Base-by-base conservation (phyloP, 2,797 vertebrate genomes). In the Microctenopoma lineatum region DNA sequence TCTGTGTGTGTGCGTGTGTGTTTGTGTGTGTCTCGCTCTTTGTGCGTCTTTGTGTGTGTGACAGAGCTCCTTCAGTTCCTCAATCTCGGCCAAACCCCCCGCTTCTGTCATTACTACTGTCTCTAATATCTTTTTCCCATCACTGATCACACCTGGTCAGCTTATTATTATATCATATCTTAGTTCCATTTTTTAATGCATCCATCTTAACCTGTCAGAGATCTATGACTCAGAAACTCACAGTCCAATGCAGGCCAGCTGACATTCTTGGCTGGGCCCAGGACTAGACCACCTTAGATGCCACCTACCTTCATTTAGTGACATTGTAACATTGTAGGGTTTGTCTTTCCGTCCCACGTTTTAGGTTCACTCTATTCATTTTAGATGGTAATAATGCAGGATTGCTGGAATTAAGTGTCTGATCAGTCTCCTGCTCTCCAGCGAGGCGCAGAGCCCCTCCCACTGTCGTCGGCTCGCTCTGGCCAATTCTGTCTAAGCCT, bases 141-240 rank as follows among this genome's bases (percentile, higher is more conserved):
- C 52, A 41, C 68, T 79, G 64, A 84, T 89, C 80, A 47, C 70
- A 83, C 71, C 65, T 77, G 79, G 81, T 85, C 86, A 64, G 48
- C 58, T 80, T 60, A 63, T 70, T 65, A 78, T 87, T 85, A 60
- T 79, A 69, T 86, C 42, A 83, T 84, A 82, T 80, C 51, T n/a
- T 53, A 56, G 57, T 73, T 65, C 57, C 64, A 21, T 75, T 84
- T 21, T 50, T 80, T 75, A 62, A 59, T 25, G 6, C 62, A 73
- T 54, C 44, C 42, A 21, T 13, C 59, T 57, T 46, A 56, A 53
- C 38, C 38, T 80, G 44, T 77, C 65, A 64, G 42, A 53, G 48
- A 65, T 16, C 57, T 85, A 63, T 27, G 32, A 73, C 60, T 64
- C 32, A 73, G 47, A 71, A 50, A 38, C 51, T 73, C 53, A 32